Base-by-base conservation (phyloP, 2,797 vertebrate species). In the Enteromius viviparus region DNA sequence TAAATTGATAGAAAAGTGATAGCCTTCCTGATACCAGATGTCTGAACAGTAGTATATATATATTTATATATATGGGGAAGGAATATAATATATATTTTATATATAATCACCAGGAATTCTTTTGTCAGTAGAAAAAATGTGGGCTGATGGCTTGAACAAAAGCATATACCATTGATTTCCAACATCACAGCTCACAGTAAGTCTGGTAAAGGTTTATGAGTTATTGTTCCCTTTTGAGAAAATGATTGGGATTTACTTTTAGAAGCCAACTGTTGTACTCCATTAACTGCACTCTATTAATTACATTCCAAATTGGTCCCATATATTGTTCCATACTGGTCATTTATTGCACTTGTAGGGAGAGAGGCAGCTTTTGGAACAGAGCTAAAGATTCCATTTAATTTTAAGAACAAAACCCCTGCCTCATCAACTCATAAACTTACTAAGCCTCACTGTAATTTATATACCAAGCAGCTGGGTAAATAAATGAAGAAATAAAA, bases 71-170 rank as follows among this genome's bases (percentile, higher is more conserved):
- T 53, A 23, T 58, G 1, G 0, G n/a, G 4, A 23, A 23, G 19
- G 2, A 53, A 23, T 58, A 14, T 45, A 12, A 12, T 14, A 45
- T 45, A 45, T 45, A 45, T 45, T 45, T 14, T 45, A 45, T 45
- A 45, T 45, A 11, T 45, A 37, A 45, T 23, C 3, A 58, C n/a
- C n/a, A 17, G 14, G 42, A 70, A 17, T 70, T 47, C 12, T 17
- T 23, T 23, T 70, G 68, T 47, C 42, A 51, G 9, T 29, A 47
- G 23, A 49, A 72, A 51, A 11, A 74, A 53, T 12, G 47, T 47
- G 47, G 70, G 45, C 15, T 72, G 47, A 72, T 32, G 9, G 26
- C 26, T 72, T 34, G 17, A 72, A 72, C 8, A 72, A 72, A 51
- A 74, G 10, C 17, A 12, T 74, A 29, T 11, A 11, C 17, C 17